phyloP scores from a whole-genome alignment of 2,113 vertebrate genomes.

The Martes martes region DNA sequence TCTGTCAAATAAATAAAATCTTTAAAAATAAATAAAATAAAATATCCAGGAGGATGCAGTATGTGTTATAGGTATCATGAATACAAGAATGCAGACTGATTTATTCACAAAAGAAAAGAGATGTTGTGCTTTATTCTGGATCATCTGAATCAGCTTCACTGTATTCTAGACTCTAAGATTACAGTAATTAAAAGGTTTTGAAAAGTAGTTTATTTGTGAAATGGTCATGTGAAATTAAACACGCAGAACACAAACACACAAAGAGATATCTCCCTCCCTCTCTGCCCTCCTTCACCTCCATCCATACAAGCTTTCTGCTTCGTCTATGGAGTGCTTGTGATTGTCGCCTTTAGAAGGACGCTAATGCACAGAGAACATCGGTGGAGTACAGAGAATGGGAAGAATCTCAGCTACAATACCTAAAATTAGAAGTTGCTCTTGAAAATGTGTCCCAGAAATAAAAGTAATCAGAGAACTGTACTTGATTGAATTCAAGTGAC shows the following conservation, averaged over 20 bases:
- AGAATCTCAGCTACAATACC: slow-evolving; percentile 55
- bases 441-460: slow-evolving; percentile 69
- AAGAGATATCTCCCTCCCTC: not conserved
- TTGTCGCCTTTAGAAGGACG: not conserved
- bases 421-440: slow-evolving; percentile 74
- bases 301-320: not conserved
- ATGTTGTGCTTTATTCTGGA: not conserved
- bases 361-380: slow-evolving; percentile 42
- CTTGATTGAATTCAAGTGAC: slow-evolving; percentile 71
- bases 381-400: slow-evolving; percentile 9
- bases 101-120: not conserved
- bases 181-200: slow-evolving; percentile 9
- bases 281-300: not conserved
- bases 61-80: not conserved
- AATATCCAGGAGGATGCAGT: not conserved
- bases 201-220: not conserved
- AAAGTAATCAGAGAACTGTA: slow-evolving; percentile 67
- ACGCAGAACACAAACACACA: not conserved
- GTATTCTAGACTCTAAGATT: not conserved
- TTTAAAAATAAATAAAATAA: not conserved
- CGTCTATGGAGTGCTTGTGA: not conserved
- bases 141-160: not conserved
- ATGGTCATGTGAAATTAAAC: not conserved
- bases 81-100: not conserved
- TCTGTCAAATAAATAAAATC: no score